Evolutionary conservation across 2,888 invertebrate genomes (phyloP).

Genomic region (Anaspis maculata): DNA sequence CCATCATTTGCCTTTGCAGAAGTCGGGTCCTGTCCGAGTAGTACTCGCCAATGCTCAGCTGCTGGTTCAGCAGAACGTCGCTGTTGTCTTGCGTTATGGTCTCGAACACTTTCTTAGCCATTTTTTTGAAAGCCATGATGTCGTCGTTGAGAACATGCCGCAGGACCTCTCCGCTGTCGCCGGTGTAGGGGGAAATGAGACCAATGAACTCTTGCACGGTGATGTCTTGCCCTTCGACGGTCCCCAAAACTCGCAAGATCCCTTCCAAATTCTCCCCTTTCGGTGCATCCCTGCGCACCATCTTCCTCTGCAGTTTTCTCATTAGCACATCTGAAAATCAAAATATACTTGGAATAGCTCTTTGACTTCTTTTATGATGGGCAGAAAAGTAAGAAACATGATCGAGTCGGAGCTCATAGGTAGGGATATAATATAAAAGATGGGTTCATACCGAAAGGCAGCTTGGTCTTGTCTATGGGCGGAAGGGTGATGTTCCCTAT

Average conservation of each 20-base stretch:
- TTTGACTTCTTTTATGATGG: too few relatives aligned
- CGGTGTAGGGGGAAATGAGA: conserved; percentile 34
- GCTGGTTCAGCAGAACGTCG: conserved; percentile 39
- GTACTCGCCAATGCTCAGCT: conserved; percentile 32
- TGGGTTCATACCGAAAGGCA: too few relatives aligned
- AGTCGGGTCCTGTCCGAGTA: conserved; percentile 29
- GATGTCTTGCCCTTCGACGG: conserved; percentile 23
- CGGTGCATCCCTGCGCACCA: conserved; percentile 31
- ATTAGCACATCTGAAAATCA: too few relatives aligned
- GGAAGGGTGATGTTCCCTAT: too few relatives aligned
- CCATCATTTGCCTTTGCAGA: conserved; percentile 32
- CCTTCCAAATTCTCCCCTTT: conserved; percentile 33
- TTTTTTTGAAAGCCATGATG: conserved; percentile 30
- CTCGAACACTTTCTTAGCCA: conserved; percentile 37
- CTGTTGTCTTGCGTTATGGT: conserved; percentile 40
- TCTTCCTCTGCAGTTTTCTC: conserved; percentile 28
- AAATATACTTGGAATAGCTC: too few relatives aligned
- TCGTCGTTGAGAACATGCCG: conserved; percentile 33
- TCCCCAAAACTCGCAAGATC: conserved; percentile 26
- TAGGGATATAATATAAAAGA: too few relatives aligned
- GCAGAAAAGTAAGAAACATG: too few relatives aligned
- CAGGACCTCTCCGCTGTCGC: conserved; percentile 34
- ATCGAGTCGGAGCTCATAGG: too few relatives aligned
- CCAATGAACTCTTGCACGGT: conserved; percentile 36
- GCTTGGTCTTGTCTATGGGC: too few relatives aligned